These are phyloP conservation scores for Calliopum simillimum DNA, from an alignment of 2,888 invertebrate genomes.

Conservation along the genomic window DNA sequence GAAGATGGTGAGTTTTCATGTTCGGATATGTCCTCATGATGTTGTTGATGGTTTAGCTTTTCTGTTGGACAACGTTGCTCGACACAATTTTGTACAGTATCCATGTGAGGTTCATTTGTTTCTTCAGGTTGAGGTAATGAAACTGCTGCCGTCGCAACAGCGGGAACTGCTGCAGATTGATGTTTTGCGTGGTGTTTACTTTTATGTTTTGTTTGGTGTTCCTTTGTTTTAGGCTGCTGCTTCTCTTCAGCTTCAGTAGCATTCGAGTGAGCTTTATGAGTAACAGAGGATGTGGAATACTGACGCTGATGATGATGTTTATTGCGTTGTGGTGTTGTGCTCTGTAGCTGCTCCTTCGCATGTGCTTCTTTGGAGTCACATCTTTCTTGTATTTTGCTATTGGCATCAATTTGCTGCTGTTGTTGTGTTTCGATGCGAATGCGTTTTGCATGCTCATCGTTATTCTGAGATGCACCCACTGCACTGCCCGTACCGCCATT, in stretches of 20 bases:
- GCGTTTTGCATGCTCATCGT: conserved; percentile 62
- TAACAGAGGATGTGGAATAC: conserved; percentile 47
- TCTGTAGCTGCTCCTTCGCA: conserved; percentile 42
- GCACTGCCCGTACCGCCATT: conserved; percentile 43
- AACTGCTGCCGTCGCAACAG: conserved; percentile 27
- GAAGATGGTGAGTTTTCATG: conserved; percentile 29
- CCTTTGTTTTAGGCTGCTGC: conserved; percentile 42
- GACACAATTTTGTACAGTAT: neutral
- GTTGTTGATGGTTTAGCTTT: conserved; percentile 25
- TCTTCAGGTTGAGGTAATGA: conserved; percentile 27
- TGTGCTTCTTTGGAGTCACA: conserved; percentile 55
- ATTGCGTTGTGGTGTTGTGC: conserved; percentile 55
- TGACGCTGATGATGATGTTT: conserved; percentile 68
- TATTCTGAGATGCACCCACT: conserved; percentile 44
- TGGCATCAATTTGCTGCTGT: conserved; percentile 41
- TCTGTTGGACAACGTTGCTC: conserved; percentile 2
- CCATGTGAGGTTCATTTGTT: neutral
- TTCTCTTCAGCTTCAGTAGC: conserved; percentile 43
- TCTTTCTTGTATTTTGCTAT: conserved; percentile 51
- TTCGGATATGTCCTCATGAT: conserved; percentile 41
- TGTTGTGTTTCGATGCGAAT: conserved; percentile 64
- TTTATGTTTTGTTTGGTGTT: conserved; percentile 50
- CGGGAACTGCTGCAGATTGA: conserved; percentile 31
- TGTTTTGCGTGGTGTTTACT: conserved; percentile 46
- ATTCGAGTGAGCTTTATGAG: conserved; percentile 41